Evolutionary conservation across 2,888 invertebrate genomes (phyloP), one percentile per base, ranked within the genome.

Genomic region (Ernsta delagoae): DNA sequence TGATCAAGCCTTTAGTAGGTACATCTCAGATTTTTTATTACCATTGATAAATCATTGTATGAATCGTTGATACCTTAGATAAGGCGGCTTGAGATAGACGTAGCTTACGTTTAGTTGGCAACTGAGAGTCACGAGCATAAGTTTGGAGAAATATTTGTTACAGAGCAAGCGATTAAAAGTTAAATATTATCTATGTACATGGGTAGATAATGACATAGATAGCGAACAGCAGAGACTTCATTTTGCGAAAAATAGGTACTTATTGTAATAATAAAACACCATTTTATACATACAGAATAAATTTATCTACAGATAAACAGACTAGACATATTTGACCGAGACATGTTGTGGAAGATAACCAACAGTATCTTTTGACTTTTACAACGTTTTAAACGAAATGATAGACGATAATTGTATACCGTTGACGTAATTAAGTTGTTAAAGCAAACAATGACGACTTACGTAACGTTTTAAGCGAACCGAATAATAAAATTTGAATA

Each of bases 361-460:
- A 48, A 34, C 34, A 53, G 1, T 53, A 0, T 65, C 24, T 7
- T 41, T 24, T 65, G 45, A 59, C 59, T 48, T 57, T 24, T 12
- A 24, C 24, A 24, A 48, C 36, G 34, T 41, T 24, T 24, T 63
- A 24, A 54, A 54, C 31, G 34, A 56, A 59, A 59, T 53, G 31
- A 59, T 50, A 39, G 63, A 68, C 50, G 70, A 71, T 73, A 67
- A 68, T 68, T 50, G 34, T 50, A 68, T 63, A 53, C 57, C 66
- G 66, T 59, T 68, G 60, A 70, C 65, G 57, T 69, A 54, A 65
- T 16, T 59, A 12, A 6, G 39, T 24, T 7, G 34, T 54, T 16
- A 43, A 54, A 24, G 39, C 36, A 39, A 67, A 65, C 70, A 36
- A 63, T 39, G 11, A 36, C 53, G 50, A 48, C 59, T 45, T 56